A percentile compares a stretch with the other conserved stretches of the same genome.
phyloP scores from a whole-genome alignment of 2,113 vertebrate species.

The Cavia aperea region DNA sequence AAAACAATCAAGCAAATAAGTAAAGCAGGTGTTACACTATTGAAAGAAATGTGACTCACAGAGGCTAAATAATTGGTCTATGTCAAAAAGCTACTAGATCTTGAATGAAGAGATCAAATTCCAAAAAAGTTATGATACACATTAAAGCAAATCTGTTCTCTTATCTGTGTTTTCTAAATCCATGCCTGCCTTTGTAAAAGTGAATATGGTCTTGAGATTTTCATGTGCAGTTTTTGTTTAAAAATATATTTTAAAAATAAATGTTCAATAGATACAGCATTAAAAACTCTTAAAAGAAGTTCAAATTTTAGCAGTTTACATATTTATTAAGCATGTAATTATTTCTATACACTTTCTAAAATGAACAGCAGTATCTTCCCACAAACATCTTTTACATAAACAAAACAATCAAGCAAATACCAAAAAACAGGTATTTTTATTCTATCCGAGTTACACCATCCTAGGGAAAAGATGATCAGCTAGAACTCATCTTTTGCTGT shows the following conservation, averaged over 20 bases:
- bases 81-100: not conserved
- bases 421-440: not conserved
- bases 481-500: not conserved
- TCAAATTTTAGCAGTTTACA: not conserved
- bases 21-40: not conserved
- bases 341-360: not conserved
- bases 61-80: slow-evolving; percentile 31
- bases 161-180: not conserved
- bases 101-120: slow-evolving; percentile 12
- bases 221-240: not conserved
- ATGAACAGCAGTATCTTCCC: not conserved
- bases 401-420: not conserved
- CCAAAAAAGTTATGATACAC: slow-evolving; percentile 27
- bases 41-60: not conserved
- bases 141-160: slow-evolving; percentile 1
- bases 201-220: not conserved
- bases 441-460: not conserved
- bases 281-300: not conserved
- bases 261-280: not conserved
- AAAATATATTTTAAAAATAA: not conserved
- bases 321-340: not conserved
- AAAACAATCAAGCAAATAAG: not conserved
- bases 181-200: not conserved
- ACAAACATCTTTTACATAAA: not conserved
- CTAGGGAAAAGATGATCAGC: not conserved